Conservation (phyloP, 2,888 invertebrate genomes). For the Dolichomitus sp. region DNA sequence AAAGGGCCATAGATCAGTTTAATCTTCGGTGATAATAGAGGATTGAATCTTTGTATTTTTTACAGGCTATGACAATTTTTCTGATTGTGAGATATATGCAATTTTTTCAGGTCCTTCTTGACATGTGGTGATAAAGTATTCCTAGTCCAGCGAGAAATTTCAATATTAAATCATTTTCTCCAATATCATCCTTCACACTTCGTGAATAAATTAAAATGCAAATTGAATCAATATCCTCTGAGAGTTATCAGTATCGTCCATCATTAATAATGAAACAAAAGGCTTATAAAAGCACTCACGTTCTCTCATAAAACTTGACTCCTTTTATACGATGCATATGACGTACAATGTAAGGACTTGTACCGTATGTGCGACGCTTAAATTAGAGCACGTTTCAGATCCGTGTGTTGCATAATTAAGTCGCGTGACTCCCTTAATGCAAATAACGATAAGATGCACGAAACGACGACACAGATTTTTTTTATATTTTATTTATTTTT, state of each 20-base stretch:
- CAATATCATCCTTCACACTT: background rate
- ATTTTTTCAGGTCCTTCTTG: too few relatives aligned
- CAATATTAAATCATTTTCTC: background rate
- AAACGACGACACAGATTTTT: background rate
- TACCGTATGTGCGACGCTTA: background rate
- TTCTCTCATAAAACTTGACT: background rate
- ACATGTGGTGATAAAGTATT: too few relatives aligned
- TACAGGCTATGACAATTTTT: too few relatives aligned
- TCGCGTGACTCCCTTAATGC: constrained; percentile 14
- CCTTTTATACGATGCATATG: background rate
- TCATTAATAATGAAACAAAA: background rate
- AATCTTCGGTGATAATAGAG: too few relatives aligned
- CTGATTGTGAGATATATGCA: too few relatives aligned
- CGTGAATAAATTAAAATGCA: background rate
- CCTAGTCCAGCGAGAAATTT: background rate
- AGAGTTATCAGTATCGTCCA: background rate
- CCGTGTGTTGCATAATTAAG: constrained; percentile 8
- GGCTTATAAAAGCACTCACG: background rate
- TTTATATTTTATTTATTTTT: background rate
- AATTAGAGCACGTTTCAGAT: constrained; percentile 1
- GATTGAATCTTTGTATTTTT: too few relatives aligned
- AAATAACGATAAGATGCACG: constrained; percentile 13
- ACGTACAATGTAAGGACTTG: background rate
- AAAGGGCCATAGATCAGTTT: too few relatives aligned
- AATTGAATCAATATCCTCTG: background rate